These are phyloP conservation scores for Epirrhoe alternata DNA, from an alignment of 2,888 invertebrate species.

Conservation along the genomic window DNA sequence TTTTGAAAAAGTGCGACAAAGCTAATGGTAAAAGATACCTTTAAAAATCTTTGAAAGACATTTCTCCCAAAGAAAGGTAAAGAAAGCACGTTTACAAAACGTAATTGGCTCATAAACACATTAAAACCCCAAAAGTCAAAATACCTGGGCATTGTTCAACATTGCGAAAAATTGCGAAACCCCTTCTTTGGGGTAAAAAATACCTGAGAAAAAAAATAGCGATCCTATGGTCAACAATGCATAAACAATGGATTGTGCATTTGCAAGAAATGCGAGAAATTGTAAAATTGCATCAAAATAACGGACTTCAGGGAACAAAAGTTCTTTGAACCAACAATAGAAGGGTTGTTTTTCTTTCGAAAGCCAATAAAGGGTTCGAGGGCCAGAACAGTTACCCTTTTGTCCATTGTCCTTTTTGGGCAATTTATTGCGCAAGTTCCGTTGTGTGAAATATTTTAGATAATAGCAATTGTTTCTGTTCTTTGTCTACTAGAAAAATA, in stretches of 20 bases:
- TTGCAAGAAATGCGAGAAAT: conserved; percentile 55
- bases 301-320: conserved; percentile 68
- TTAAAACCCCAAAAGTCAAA: conserved; percentile 31
- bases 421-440: conserved; percentile 71
- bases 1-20: not conserved
- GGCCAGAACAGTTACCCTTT: conserved; percentile 74
- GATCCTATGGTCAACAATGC: conserved; percentile 26
- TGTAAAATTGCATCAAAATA: conserved; percentile 73
- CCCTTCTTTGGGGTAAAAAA: conserved; percentile 35
- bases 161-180: conserved; percentile 33
- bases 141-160: conserved; percentile 28
- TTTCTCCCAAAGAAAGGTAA: conserved; percentile 19
- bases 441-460: conserved; percentile 57
- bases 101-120: conserved; percentile 30
- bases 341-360: conserved; percentile 80
- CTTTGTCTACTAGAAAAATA: conserved; percentile 34
- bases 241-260: conserved; percentile 44
- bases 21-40: not conserved
- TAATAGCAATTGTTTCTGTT: conserved; percentile 27
- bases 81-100: conserved; percentile 27
- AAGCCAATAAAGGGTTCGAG: conserved; percentile 74
- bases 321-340: conserved; percentile 67
- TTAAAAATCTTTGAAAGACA: conserved; percentile 4
- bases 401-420: conserved; percentile 63
- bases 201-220: conserved; percentile 44